Evolutionary conservation across 1,140 invertebrate species (phyloP).

Genomic region (Heliconius himera): DNA sequence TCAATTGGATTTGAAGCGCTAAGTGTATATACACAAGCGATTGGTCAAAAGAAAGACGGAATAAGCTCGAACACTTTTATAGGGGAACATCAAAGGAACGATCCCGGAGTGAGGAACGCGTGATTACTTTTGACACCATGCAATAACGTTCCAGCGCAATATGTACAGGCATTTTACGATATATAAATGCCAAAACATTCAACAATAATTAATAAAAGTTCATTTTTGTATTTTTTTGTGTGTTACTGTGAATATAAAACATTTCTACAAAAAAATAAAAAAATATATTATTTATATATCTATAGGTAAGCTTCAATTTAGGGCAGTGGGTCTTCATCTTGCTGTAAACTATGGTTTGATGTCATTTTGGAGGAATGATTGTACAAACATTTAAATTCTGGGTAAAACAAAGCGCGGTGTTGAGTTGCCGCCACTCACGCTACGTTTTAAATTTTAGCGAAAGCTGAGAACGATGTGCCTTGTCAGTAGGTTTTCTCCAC

Average conservation of each 20-base stretch:
- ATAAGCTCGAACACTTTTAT: slow-evolving; percentile 9
- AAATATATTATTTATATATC: no score
- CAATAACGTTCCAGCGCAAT: not conserved
- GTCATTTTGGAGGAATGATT: no score
- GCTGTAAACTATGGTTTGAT: no score
- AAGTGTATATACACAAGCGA: slow-evolving; percentile 11
- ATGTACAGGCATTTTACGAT: not conserved
- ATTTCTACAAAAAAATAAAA: no score
- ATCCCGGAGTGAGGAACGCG: slow-evolving; percentile 2
- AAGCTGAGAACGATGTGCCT: no score
- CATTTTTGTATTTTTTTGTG: not conserved
- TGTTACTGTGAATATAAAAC: not conserved
- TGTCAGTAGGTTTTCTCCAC: no score
- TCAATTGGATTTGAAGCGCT: slow-evolving; percentile 6
- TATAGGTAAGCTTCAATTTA: no score
- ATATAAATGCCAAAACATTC: not conserved
- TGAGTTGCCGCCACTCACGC: no score
- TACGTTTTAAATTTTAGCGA: no score
- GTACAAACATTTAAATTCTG: no score
- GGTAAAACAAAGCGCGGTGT: no score
- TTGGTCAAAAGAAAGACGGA: slow-evolving; percentile 12
- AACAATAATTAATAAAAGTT: not conserved
- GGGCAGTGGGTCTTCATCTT: not conserved
- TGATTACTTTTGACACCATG: slow-evolving; percentile 14
- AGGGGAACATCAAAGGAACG: slow-evolving; percentile 1